Conservation (phyloP, 1,140 invertebrate genomes). For the Steinernema khuongi region DNA sequence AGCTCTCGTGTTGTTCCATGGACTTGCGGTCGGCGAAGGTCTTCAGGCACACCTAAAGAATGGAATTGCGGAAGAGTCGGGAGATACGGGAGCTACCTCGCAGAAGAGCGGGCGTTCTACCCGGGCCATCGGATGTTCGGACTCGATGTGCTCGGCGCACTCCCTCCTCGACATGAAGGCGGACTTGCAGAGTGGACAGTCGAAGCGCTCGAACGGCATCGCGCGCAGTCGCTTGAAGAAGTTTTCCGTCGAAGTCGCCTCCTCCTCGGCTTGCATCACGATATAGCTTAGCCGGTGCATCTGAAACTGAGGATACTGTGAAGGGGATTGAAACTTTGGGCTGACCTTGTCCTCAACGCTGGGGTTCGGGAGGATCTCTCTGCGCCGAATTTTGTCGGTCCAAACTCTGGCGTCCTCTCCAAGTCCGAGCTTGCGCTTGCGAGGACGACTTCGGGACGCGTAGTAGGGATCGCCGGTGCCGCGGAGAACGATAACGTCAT, state of each 20-base stretch:
- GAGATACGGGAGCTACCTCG: not conserved
- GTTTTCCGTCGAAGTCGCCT: not conserved
- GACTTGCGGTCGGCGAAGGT: not conserved
- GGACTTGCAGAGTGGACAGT: not conserved
- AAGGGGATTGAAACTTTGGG: not conserved
- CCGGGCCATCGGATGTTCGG: not conserved
- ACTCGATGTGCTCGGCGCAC: not conserved
- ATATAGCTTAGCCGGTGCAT: not conserved
- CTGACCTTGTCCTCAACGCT: not conserved
- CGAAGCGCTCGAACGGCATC: not conserved
- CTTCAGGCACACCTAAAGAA: slow-evolving; percentile 19
- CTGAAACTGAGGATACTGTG: not conserved
- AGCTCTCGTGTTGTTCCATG: not conserved
- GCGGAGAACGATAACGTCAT: slow-evolving; percentile 55
- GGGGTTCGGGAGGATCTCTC: not conserved
- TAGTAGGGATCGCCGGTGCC: too few relatives aligned
- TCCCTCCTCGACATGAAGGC: not conserved
- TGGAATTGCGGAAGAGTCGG: not conserved
- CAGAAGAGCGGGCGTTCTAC: not conserved
- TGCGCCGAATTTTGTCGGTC: not conserved
- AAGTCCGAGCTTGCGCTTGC: not conserved
- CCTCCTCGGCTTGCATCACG: not conserved
- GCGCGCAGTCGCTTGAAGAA: not conserved
- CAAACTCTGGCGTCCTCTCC: not conserved
- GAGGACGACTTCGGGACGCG: not conserved